phyloP scores from a whole-genome alignment of 1,140 invertebrate species.

The Pogonus chalceus region DNA sequence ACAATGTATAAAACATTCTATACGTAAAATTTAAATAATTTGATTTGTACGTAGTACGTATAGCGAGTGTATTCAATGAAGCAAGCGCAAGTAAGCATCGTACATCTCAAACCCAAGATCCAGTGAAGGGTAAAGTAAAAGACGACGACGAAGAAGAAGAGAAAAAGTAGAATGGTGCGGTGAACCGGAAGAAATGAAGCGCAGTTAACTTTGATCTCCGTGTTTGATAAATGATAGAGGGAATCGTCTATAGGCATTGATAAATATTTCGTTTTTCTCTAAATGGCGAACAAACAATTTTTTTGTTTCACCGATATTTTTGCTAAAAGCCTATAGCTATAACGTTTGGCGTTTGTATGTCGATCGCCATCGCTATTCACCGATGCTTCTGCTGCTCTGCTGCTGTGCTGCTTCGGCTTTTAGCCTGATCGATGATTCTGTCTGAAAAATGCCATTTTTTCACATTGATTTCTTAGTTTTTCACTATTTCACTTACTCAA shows the following conservation, averaged over 20 bases:
- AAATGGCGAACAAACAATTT: conserved; percentile 2
- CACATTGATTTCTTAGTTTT: not conserved
- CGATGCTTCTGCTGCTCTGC: too few species aligned
- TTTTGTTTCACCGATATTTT: not conserved
- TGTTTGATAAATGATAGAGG: not conserved
- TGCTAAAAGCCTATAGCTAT: conserved; percentile 3
- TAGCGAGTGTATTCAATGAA: too few species aligned
- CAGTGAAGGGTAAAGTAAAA: too few species aligned
- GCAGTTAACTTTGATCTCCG: not conserved
- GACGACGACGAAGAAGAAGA: too few species aligned
- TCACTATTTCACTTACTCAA: too few species aligned
- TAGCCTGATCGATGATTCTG: not conserved
- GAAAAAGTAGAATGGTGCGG: too few species aligned
- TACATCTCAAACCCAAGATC: too few species aligned
- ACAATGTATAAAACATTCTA: too few species aligned
- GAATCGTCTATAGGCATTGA: not conserved
- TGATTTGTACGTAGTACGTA: too few species aligned
- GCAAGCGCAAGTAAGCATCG: too few species aligned
- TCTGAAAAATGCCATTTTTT: not conserved
- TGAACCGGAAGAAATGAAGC: not conserved
- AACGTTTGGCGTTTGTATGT: not conserved
- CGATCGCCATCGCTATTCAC: too few species aligned
- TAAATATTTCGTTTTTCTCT: conserved; percentile 6
- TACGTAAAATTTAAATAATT: too few species aligned
- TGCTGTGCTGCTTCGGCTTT: not conserved